phyloP scores from a whole-genome alignment of 2,797 vertebrate species.

The Ptychobarbus kaznakovi region DNA sequence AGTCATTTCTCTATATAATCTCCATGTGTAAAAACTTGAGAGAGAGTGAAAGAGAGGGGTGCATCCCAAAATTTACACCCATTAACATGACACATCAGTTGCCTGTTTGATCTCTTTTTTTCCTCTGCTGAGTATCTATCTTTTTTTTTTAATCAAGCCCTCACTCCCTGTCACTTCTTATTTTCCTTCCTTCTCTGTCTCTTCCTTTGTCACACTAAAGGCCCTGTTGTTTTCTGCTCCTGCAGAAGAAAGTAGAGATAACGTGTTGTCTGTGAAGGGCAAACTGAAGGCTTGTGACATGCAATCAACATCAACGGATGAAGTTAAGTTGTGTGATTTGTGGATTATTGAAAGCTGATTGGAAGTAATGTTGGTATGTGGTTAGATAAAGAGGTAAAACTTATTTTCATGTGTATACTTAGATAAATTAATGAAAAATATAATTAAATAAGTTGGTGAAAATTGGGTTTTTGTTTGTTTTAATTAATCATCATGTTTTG shows the following conservation, averaged over 20 bases:
- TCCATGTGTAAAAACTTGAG: background rate
- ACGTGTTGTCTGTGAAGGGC: background rate
- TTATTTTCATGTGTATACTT: no score
- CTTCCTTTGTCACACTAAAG: constrained; percentile 9
- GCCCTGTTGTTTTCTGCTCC: constrained; percentile 15
- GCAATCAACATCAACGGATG: background rate
- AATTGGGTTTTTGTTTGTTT: no score
- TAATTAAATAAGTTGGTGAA: no score
- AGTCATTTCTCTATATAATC: background rate
- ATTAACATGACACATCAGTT: background rate
- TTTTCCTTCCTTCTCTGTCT: constrained; percentile 21
- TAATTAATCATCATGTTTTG: background rate
- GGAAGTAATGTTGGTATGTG: no score
- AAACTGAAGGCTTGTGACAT: constrained; percentile 26
- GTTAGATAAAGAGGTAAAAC: no score
- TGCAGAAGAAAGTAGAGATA: background rate
- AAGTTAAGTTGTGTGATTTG: no score
- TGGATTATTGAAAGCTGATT: no score
- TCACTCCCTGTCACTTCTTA: background rate
- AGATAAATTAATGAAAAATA: no score
- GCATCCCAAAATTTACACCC: background rate
- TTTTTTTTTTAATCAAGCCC: constrained; percentile 6
- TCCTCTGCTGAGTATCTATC: constrained; percentile 6
- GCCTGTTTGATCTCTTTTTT: constrained; percentile 14
- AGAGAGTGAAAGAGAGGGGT: background rate